A percentile compares a stretch with the other conserved stretches of the same genome.
phyloP scores from a whole-genome alignment of 2,888 invertebrate species.

The Eupeodes luniger region DNA sequence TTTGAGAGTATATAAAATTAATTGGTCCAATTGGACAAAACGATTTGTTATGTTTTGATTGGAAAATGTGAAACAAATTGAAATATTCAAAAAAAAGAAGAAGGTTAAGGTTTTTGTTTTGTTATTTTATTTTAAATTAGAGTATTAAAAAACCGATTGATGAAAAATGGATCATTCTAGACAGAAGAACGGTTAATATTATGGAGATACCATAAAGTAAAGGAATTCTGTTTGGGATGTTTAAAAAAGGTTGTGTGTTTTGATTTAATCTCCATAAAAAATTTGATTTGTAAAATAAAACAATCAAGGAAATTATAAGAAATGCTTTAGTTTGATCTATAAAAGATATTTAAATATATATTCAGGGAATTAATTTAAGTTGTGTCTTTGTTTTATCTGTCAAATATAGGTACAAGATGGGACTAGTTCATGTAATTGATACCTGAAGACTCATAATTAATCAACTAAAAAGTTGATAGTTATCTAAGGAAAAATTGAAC shows the following conservation, averaged over 20 bases:
- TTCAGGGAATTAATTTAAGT: too few species aligned
- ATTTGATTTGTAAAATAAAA: neutral
- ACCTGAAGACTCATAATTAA: too few species aligned
- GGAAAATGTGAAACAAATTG: constrained; percentile 67
- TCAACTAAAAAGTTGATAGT: too few species aligned
- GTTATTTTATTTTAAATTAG: neutral
- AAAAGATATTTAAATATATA: too few species aligned
- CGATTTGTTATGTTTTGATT: constrained; percentile 73
- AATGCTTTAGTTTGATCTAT: too few species aligned
- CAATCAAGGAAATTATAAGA: too few species aligned
- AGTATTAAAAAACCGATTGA: neutral
- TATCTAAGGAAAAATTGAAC: too few species aligned
- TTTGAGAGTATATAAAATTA: constrained; percentile 34
- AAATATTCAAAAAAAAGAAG: constrained; percentile 9
- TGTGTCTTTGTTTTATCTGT: too few species aligned
- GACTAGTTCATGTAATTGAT: too few species aligned
- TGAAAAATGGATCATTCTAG: constrained; percentile 21
- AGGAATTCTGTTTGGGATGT: neutral
- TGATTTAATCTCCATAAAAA: neutral
- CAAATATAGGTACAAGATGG: too few species aligned
- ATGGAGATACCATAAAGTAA: neutral
- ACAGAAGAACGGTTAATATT: neutral
- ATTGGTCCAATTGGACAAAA: constrained; percentile 65
- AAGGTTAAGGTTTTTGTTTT: neutral
- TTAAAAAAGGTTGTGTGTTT: constrained; percentile 10